Evolutionary conservation across 1,140 invertebrate species (phyloP).

Genomic region (Ostrea denselamellosa): DNA sequence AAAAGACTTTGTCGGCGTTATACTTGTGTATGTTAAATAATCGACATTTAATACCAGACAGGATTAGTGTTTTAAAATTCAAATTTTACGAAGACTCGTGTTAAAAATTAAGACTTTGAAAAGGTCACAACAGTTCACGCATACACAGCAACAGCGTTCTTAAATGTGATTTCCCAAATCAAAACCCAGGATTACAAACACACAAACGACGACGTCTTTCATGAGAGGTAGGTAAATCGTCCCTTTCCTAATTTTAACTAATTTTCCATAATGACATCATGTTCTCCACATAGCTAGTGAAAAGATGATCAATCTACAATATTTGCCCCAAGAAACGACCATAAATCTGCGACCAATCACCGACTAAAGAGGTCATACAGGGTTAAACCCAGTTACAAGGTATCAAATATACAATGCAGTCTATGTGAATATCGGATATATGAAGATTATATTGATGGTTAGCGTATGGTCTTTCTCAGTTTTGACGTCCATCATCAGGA

Average conservation of each 20-base stretch:
- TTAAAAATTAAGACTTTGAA: conserved; percentile 35
- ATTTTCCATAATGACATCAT: conserved; percentile 29
- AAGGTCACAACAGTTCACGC: conserved; percentile 9
- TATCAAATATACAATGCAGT: neutral
- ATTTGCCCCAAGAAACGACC: conserved; percentile 6
- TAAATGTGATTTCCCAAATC: neutral
- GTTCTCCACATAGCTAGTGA: neutral
- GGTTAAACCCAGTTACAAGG: conserved; percentile 32
- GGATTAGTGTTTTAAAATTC: conserved; percentile 35
- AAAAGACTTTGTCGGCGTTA: neutral
- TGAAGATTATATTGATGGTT: conserved; percentile 7
- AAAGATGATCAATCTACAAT: conserved; percentile 12
- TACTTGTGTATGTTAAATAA: conserved; percentile 11
- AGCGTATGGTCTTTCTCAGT: neutral
- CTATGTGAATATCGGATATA: neutral
- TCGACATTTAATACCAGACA: conserved; percentile 20
- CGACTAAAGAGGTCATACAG: neutral
- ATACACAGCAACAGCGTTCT: neutral
- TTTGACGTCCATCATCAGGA: neutral
- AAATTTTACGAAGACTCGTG: conserved; percentile 35
- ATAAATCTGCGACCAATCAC: conserved; percentile 24
- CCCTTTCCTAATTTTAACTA: conserved; percentile 9
- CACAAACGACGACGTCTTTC: neutral
- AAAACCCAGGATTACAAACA: neutral
- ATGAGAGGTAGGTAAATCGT: neutral